These are phyloP conservation scores for Thaumatotibia leucotreta DNA, from an alignment of 1,140 invertebrate genomes.

Conservation along the genomic window DNA sequence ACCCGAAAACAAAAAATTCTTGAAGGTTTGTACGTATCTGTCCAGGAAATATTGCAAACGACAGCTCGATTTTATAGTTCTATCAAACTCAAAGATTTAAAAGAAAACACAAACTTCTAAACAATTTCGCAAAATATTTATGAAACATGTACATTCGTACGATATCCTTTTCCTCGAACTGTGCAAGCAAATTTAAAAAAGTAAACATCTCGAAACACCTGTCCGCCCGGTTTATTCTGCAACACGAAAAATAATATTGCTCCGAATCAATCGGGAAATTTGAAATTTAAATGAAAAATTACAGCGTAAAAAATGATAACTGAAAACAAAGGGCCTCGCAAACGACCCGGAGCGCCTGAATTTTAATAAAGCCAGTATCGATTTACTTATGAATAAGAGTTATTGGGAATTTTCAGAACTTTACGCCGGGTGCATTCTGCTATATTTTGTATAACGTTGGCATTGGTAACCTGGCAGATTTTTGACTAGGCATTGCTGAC, in stretches of 20 bases:
- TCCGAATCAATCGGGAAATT: not conserved
- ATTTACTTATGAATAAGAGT: not conserved
- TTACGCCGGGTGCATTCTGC: not conserved
- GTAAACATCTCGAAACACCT: not conserved
- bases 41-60: too few relatives aligned
- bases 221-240: not conserved
- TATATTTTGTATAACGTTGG: too few relatives aligned
- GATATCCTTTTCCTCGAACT: not conserved
- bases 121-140: too few relatives aligned
- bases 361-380: not conserved
- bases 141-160: not conserved
- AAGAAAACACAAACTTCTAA: too few relatives aligned
- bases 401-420: not conserved
- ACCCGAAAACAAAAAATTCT: too few relatives aligned
- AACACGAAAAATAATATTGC: not conserved
- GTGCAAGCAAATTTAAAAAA: not conserved
- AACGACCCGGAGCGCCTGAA: not conserved
- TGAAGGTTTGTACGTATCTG: too few relatives aligned
- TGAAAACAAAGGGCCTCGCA: not conserved
- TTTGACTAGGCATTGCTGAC: too few relatives aligned
- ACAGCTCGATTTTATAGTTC: too few relatives aligned
- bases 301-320: not conserved
- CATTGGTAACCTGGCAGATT: too few relatives aligned
- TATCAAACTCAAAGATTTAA: too few relatives aligned
- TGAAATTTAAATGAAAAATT: not conserved